Conservation (phyloP, 2,797 vertebrate genomes). For the Pangasius djambal region DNA sequence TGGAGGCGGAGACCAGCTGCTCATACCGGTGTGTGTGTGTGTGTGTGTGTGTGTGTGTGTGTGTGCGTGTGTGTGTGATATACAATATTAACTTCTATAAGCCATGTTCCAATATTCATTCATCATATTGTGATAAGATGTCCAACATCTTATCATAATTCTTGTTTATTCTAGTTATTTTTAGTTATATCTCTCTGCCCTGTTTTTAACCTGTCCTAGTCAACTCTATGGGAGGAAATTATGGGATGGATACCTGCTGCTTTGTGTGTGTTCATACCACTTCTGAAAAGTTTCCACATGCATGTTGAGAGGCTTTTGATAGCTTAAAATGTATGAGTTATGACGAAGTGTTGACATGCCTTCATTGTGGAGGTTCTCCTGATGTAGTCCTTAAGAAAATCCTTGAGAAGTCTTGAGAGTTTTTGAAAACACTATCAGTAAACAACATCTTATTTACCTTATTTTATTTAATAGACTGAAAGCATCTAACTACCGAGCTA, state of each 20-base stretch:
- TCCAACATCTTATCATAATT: background rate
- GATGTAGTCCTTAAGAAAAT: background rate
- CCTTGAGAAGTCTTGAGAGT: background rate
- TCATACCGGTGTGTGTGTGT: background rate
- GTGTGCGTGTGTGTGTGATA: slow-evolving; percentile 15
- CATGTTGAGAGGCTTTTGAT: background rate
- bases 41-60: slow-evolving; percentile 27
- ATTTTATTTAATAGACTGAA: background rate
- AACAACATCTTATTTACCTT: background rate
- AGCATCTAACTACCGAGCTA: background rate
- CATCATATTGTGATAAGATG: background rate
- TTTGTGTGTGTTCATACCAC: background rate
- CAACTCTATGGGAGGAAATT: background rate
- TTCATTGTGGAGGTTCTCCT: background rate
- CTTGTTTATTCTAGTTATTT: background rate
- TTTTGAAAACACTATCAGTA: too few relatives aligned
- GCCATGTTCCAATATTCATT: background rate
- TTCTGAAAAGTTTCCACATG: background rate
- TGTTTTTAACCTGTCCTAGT: background rate
- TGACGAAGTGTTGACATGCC: background rate
- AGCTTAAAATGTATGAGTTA: background rate
- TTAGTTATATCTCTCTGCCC: background rate
- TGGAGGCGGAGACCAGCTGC: slow-evolving; percentile 35
- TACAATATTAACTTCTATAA: background rate
- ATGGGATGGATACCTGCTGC: background rate